These are phyloP conservation scores for Biston betularia DNA, from an alignment of 2,888 invertebrate genomes.

Conservation along the genomic window DNA sequence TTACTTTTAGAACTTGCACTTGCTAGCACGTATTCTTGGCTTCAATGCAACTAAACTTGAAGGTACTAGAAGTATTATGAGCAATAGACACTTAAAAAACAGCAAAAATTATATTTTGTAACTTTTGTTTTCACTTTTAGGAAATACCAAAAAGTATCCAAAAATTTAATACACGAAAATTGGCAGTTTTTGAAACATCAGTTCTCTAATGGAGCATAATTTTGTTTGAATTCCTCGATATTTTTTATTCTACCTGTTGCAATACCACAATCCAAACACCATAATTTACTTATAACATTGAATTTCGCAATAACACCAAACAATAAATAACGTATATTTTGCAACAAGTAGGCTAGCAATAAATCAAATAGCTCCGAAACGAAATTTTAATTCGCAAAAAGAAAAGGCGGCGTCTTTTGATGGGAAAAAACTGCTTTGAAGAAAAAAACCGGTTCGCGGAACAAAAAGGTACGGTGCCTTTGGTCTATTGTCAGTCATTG, in stretches of 20 bases:
- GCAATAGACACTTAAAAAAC: no score
- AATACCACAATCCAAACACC: slow-evolving; percentile 16
- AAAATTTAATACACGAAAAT: no score
- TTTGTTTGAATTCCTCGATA: no score
- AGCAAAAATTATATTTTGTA: no score
- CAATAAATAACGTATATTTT: slow-evolving; percentile 43
- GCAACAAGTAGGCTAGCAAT: slow-evolving; percentile 36
- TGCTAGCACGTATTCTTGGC: no score
- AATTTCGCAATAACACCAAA: slow-evolving; percentile 28
- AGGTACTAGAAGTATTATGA: no score
- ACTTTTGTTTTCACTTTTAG: no score
- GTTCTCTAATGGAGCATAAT: no score
- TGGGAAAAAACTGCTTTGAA: slow-evolving; percentile 37
- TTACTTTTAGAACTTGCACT: no score
- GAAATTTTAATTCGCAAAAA: slow-evolving; percentile 41
- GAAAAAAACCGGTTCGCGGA: slow-evolving; percentile 28
- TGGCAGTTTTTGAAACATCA: no score
- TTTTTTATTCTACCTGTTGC: slow-evolving; percentile 22
- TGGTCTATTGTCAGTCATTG: slow-evolving; percentile 47
- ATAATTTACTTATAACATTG: slow-evolving; percentile 35
- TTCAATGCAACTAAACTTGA: no score
- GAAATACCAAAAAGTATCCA: no score
- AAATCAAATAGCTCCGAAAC: slow-evolving; percentile 38
- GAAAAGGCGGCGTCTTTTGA: slow-evolving; percentile 30
- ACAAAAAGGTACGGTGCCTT: slow-evolving; percentile 37